Evolutionary conservation across 2,888 invertebrate species (phyloP).

Genomic region (Acrobasis repandana): DNA sequence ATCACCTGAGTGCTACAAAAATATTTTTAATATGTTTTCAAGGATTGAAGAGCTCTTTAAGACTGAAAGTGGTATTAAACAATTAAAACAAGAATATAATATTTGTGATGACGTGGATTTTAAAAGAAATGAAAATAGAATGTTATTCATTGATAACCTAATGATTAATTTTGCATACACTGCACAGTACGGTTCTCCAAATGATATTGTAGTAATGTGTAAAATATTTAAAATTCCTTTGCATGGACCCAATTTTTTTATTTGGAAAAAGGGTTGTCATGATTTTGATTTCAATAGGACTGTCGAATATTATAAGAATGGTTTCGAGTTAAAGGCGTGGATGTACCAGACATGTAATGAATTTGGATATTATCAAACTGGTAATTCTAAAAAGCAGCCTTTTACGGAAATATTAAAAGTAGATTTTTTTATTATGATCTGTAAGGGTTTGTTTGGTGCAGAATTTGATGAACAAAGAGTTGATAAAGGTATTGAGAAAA

Average conservation of each 20-base stretch:
- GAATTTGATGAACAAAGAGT: not conserved
- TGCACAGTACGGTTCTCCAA: not conserved
- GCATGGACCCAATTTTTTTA: too few relatives aligned
- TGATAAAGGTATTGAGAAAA: not conserved
- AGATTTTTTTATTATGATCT: not conserved
- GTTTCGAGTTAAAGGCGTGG: not conserved
- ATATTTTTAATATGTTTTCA: not conserved
- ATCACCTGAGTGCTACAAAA: not conserved
- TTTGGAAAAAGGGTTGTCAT: not conserved
- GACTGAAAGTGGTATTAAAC: not conserved
- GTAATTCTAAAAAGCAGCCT: conserved; percentile 1
- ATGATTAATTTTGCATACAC: not conserved
- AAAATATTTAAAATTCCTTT: not conserved
- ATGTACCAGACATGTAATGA: conserved; percentile 25
- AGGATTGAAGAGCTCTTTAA: not conserved
- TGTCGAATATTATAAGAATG: not conserved
- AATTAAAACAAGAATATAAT: conserved; percentile 21
- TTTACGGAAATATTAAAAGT: not conserved
- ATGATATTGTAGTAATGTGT: not conserved
- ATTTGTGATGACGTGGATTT: conserved; percentile 19
- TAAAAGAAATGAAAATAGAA: conserved; percentile 5
- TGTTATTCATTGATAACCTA: not conserved
- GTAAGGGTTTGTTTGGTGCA: not conserved
- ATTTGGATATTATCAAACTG: conserved; percentile 22
- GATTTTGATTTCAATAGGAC: not conserved